A percentile compares a stretch with the other conserved stretches of the same genome.
Conservation (phyloP, 1,140 invertebrate genomes). For the Trissolcus basalis region DNA sequence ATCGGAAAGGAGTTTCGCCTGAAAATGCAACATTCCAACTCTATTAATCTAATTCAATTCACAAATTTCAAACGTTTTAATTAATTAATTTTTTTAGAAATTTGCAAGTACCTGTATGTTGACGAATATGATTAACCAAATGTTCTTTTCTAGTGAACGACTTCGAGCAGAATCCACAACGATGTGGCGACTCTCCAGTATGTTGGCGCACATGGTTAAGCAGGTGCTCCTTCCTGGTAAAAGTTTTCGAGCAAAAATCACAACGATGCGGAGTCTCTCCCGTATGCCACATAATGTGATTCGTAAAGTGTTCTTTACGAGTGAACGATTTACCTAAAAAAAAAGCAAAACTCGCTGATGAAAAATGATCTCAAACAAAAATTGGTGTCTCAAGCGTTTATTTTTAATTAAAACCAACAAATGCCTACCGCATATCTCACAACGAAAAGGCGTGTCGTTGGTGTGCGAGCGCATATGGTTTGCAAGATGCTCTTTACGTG, state of each 20-base stretch:
- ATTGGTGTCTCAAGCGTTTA: too few species aligned
- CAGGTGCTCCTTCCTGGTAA: slow-evolving; percentile 88
- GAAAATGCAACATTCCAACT: slow-evolving; percentile 1
- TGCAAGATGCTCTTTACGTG: slow-evolving; percentile 84
- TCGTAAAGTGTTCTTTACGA: slow-evolving; percentile 89
- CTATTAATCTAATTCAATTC: too few species aligned
- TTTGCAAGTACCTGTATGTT: slow-evolving; percentile 80
- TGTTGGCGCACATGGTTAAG: slow-evolving; percentile 89
- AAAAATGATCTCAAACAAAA: too few species aligned
- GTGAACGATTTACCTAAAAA: slow-evolving; percentile 85
- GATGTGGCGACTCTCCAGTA: slow-evolving; percentile 87
- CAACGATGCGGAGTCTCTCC: slow-evolving; percentile 91
- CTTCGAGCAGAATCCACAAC: slow-evolving; percentile 88
- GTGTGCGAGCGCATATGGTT: slow-evolving; percentile 89
- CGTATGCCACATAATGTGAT: slow-evolving; percentile 90
- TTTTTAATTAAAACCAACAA: too few species aligned
- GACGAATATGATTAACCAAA: slow-evolving; percentile 84
- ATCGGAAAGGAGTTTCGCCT: slow-evolving; percentile 78
- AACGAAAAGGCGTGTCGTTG: slow-evolving; percentile 87
- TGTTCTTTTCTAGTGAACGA: slow-evolving; percentile 90
- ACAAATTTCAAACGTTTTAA: too few species aligned
- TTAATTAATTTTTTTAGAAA: background rate
- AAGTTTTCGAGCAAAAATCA: slow-evolving; percentile 89
- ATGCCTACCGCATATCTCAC: slow-evolving; percentile 87
- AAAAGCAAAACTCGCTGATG: slow-evolving; percentile 28